Evolutionary conservation across 2,888 invertebrate genomes (phyloP).

Genomic region (Drosophila aldrichi): DNA sequence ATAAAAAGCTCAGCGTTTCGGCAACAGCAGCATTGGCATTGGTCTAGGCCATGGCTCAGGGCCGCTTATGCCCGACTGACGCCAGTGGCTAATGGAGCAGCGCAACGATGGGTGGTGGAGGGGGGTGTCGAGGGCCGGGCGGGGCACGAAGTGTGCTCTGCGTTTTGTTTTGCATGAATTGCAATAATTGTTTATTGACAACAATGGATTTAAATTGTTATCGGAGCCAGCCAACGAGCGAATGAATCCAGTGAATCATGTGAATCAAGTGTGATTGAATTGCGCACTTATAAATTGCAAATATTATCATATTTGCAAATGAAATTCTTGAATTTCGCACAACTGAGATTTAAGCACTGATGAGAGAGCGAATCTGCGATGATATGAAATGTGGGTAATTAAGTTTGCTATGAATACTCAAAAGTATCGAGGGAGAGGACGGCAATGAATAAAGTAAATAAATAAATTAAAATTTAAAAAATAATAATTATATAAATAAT

Average conservation of each 20-base stretch:
- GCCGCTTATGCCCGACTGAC: slow-evolving; percentile 46
- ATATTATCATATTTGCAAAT: slow-evolving; percentile 5
- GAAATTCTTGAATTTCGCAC: background rate
- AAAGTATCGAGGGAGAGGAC: too few relatives aligned
- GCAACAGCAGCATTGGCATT: slow-evolving; percentile 49
- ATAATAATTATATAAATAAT: too few relatives aligned
- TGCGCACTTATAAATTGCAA: slow-evolving; percentile 21
- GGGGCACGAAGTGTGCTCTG: slow-evolving; percentile 2
- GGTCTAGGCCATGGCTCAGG: slow-evolving; percentile 44
- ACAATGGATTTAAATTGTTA: slow-evolving; percentile 79
- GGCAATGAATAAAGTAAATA: too few relatives aligned
- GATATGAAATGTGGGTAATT: background rate
- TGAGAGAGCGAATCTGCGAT: background rate
- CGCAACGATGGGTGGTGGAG: slow-evolving; percentile 12
- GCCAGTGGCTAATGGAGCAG: slow-evolving; percentile 70
- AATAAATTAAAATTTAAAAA: too few relatives aligned
- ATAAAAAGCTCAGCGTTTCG: slow-evolving; percentile 74
- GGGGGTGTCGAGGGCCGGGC: background rate
- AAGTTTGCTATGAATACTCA: too few relatives aligned
- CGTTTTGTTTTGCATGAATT: slow-evolving; percentile 56
- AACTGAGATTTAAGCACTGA: too few relatives aligned
- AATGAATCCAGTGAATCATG: slow-evolving; percentile 33
- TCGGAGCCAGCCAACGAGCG: slow-evolving; percentile 39
- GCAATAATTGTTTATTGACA: slow-evolving; percentile 78
- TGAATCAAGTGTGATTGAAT: slow-evolving; percentile 53